Evolutionary conservation across 1,140 invertebrate genomes (phyloP), one percentile per base, ranked within the genome.

Genomic region (Zaprionus africanus): DNA sequence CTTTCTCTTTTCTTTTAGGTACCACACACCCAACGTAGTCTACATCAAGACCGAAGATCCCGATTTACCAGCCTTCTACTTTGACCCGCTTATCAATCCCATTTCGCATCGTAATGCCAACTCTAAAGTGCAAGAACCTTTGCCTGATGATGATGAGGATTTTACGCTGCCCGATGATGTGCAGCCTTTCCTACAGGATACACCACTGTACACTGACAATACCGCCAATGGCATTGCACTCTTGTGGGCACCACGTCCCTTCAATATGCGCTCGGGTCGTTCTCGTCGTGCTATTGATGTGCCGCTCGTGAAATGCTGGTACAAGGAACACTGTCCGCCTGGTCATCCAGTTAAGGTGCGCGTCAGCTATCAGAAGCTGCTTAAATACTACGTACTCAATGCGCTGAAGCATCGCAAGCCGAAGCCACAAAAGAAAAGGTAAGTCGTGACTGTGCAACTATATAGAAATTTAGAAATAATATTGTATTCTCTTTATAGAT

Each of bases 21-120:
- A 99, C 93, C 99, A 99, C 93, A 97, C 98, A 6, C 99, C 99
- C 49, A 99, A 99, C 94, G 98, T 99, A 17, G 98, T 99, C 1
- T 99, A 98, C 91, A 99, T 99, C 82, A 99, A 99, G 95, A 99
- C 99, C 2, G 99, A 99, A 94, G 99, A 99, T 96, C 99, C 99
- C n/a, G 99, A 99, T 94, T 94, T 99, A 62, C 99, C 99, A 22
- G 99, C 99, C 0, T 99, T 99, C 93, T 99, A 99, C 93, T 99
- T 99, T 94, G 99, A 99, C 95, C 99, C 99, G 0, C 94, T 99
- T 5, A 99, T 99, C 74, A 99, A 99, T 94, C 99, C 99, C 5
- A 99, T 99, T 82, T 98, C 99, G 11, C 98, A 99, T 93, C 94
- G 98, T 82, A 97, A 98, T 94, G 95, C 97, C 1, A 91, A 86